Base-by-base conservation (phyloP, 1,140 invertebrate genomes). In the Saccostrea cuccullata region DNA sequence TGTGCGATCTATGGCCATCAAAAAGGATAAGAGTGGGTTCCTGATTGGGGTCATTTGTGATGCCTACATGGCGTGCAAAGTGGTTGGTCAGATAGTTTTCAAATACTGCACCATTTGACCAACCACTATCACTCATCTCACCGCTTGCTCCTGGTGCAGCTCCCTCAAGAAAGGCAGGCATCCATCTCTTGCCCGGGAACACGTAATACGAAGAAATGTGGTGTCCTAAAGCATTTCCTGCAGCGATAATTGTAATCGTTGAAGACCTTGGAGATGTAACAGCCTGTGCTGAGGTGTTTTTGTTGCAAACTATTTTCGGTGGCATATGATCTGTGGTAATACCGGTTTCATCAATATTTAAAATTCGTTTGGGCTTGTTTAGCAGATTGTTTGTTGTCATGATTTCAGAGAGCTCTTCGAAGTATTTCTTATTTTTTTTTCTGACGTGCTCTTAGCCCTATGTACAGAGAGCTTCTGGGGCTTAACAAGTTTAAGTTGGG, bases 91-190 rank as follows among this genome's bases (percentile, higher is more conserved):
- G n/a, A n/a, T n/a, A n/a, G n/a, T n/a, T n/a, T 55, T 95, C 67
- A 93, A 96, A 96, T 23, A 94, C 88, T 20, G 90, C 86, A 23
- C 86, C 89, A 47, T 91, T 94, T 92, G 95, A 95, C 94, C 95
- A 96, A 23, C 95, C 96, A 91, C 88, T 94, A 86, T 82, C 90
- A 89, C 93, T 93, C 12, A 95, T 94, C 55, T 91, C 90, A 84
- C 94, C 95, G 47, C 92, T 84, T 85, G 91, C 86, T 73, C 94
- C 95, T 56, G 92, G 84, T 84, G 95, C 94, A 23, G 93, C 94
- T 91, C 94, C 94, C 82, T 92, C 92, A 9, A 96, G 84, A 89
- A 96, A 95, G 89, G 95, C 85, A 12, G 83, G 36, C 60, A 87
- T 89, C 87, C 86, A 89, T n/a, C 88, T 73, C 40, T 89, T 89